Evolutionary conservation across 2,888 invertebrate species (phyloP), one percentile per base, ranked within the genome.

Genomic region (Trichopria drosophilae): DNA sequence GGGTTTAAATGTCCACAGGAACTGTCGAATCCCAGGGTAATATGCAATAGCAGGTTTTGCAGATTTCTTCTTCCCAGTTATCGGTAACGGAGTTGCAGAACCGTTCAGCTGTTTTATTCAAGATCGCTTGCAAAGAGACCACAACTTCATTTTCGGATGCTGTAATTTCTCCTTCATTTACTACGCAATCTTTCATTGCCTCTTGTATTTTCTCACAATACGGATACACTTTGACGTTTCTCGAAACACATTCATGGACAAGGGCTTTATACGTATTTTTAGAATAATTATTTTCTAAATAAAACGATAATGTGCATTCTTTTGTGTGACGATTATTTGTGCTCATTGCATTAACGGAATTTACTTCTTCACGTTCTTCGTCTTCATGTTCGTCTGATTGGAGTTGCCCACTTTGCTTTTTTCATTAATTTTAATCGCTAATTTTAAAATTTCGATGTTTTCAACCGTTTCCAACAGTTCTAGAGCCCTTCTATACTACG

Each of bases 41-140:
- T 23, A 22, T n/a, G 18, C 12, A 39, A 23, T 16, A 19, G 18
- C 18, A 26, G 15, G 12, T 40, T 3, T 7, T 19, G n/a, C 16
- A 39, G 26, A 39, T 16, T 7, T 12, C 6, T 3, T 15, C 6
- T 5, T 16, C 24, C 24, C 39, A 26, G 19, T 24, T 24, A 10
- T n/a, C 24, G 12, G 39, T n/a, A 9, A 23, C 10, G 18, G 22
- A 22, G 10, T 39, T 26, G 7, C 39, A 39, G 7, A 24, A 39
- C 16, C 39, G 39, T 22, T 16, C 20, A n/a, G 24, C 26, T 5
- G 47, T 35, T 13, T 40, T 39, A 19, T 47, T 31, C 19, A 47
- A 18, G n/a, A 29, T 29, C 22, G 12, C 28, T 42, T 42, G 42
- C 32, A 42, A 20, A 31, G 42, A 42, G 9, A 42, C 31, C 32